These are phyloP conservation scores for Ciona savignyi DNA, from an alignment of 23 tunicate species.

Conservation along the genomic window DNA sequence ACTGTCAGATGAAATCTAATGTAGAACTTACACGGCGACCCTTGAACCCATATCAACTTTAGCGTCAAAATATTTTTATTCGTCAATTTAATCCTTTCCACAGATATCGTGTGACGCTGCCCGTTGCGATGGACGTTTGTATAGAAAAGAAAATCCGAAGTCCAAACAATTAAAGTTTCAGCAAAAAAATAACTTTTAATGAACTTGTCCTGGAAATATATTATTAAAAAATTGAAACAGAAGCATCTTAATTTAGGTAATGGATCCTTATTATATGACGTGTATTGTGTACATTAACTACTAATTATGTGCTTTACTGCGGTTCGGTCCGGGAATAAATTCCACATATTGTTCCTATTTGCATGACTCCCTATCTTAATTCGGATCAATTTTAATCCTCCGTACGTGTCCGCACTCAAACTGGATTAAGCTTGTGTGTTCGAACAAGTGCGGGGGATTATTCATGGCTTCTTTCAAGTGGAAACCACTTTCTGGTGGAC, in stretches of 20 bases:
- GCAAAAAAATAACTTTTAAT: too few species aligned
- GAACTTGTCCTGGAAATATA: too few species aligned
- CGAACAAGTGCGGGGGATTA: neutral
- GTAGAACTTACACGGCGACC: neutral
- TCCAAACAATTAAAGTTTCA: neutral
- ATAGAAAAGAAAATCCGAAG: neutral
- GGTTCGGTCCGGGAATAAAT: too few species aligned
- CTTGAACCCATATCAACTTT: neutral
- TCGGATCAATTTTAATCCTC: neutral
- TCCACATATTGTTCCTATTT: neutral
- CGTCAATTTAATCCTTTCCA: neutral
- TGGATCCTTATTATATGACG: too few species aligned
- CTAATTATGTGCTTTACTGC: too few species aligned
- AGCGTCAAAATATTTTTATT: neutral
- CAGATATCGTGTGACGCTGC: neutral
- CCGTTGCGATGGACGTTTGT: neutral
- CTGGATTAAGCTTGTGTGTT: neutral
- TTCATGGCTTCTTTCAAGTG: slow-evolving; percentile 1
- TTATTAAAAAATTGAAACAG: too few species aligned
- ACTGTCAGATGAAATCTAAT: neutral
- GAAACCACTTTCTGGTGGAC: neutral
- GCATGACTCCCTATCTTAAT: neutral
- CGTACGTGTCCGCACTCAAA: neutral
- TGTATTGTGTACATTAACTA: too few species aligned
- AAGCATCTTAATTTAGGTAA: too few species aligned